Percentiles rank a stretch among this genome's conserved stretches.
phyloP scores from a whole-genome alignment of 2,113 vertebrate genomes.

The Hypanus sabinus region DNA sequence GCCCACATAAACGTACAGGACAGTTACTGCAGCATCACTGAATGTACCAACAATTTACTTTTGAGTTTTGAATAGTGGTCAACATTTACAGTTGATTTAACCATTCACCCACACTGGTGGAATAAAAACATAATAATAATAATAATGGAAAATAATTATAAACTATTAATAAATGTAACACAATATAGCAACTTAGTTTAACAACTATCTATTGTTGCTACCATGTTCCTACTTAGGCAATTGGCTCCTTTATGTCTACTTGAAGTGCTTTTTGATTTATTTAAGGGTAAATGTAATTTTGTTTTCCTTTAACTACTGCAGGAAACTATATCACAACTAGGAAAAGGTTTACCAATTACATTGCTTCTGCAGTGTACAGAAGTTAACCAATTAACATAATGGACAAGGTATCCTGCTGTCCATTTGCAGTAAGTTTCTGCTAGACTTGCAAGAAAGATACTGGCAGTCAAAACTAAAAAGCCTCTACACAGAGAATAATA shows the following conservation, averaged over 20 bases:
- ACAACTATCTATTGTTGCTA: background rate
- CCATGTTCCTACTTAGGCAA: background rate
- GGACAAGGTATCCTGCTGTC: background rate
- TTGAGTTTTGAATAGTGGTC: constrained; percentile 17
- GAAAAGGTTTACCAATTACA: background rate
- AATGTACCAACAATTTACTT: constrained; percentile 17
- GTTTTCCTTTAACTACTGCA: background rate
- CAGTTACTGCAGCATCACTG: constrained; percentile 24
- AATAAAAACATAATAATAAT: background rate
- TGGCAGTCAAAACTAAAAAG: background rate
- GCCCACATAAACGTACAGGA: constrained; percentile 26
- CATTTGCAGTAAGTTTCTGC: background rate
- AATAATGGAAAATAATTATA: constrained; percentile 31
- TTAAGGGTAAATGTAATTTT: background rate
- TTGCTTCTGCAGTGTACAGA: background rate
- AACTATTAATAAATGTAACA: background rate
- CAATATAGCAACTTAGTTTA: background rate
- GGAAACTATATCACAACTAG: background rate
- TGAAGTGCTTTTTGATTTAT: background rate
- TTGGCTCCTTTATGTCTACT: background rate
- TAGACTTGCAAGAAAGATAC: background rate
- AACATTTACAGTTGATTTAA: constrained; percentile 31
- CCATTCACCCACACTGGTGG: background rate
- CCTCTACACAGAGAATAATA: background rate
- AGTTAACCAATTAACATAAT: background rate